Evolutionary conservation across 1,140 invertebrate species (phyloP).

Genomic region (Magallana ariakensis): DNA sequence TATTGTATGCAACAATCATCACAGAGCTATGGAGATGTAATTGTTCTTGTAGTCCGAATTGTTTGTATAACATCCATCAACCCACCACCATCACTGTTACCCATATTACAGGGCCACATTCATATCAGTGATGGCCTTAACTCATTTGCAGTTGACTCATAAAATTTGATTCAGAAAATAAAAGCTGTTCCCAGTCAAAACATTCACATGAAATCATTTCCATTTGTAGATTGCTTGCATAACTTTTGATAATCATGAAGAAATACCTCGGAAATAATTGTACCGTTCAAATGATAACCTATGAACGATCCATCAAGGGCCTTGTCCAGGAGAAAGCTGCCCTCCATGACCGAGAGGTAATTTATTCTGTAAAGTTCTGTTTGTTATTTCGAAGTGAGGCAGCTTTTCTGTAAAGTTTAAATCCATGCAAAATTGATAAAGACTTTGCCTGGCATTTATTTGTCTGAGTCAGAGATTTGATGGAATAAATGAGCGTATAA

Average conservation of each 20-base stretch:
- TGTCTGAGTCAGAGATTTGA: too few relatives aligned
- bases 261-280: conserved; percentile 65
- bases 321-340: conserved; percentile 61
- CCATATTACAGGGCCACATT: too few relatives aligned
- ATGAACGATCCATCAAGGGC: conserved; percentile 58
- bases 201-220: conserved; percentile 28
- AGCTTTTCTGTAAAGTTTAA: too few relatives aligned
- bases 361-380: too few relatives aligned
- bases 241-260: conserved; percentile 68
- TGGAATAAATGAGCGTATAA: too few relatives aligned
- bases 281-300: conserved; percentile 61
- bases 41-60: neutral
- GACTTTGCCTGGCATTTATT: too few relatives aligned
- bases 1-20: conserved; percentile 30
- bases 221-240: conserved; percentile 75
- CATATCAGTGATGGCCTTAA: neutral
- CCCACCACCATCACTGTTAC: neutral
- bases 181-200: neutral
- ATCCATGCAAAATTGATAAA: too few relatives aligned
- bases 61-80: neutral
- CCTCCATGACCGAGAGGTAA: conserved; percentile 62
- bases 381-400: too few relatives aligned
- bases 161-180: neutral
- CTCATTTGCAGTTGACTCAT: neutral
- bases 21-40: neutral